Evolutionary conservation across 2,113 vertebrate species (phyloP), one percentile per base, ranked within the genome.

Genomic region (Macheiramphus alcinus): DNA sequence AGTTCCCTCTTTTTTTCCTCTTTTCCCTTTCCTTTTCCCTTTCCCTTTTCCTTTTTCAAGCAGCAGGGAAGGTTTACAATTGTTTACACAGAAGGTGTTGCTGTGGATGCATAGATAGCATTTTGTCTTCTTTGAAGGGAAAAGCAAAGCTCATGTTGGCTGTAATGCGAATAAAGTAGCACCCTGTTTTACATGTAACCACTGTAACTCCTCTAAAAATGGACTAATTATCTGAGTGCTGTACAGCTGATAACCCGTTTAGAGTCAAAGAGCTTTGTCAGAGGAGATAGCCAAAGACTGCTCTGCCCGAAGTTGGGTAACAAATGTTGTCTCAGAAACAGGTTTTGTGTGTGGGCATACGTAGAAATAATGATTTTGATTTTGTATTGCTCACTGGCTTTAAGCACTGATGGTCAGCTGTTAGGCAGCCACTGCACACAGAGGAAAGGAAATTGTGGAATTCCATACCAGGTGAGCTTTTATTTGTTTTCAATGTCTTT

Each of bases 1-100:
- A 4, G 2, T 90, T 34, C 45, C 9, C 0, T 38, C 5, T 18
- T 56, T 43, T 40, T 7, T 0, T 4, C 10, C 6, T 3, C 9
- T 38, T 81, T 72, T 16, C 7, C 4, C 27, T 61, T 53, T 12
- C 9, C 29, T 11, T 55, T 55, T 55, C 9, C 16, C 7, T 43
- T 68, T 48, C 3, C 4, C 3, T 38, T 55, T 74, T 27, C 1
- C 3, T 58, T 71, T 88, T 70, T 45, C 19, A 66, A 82, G 21
- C 7, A 73, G 5, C 4, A 52, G 19, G 11, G 31, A 65, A 75
- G 47, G 4, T 59, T 50, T 65, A 14, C 10, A 34, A n/a, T 7
- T 47, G 5, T 43, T 76, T 65, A 48, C 48, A 42, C 7, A 40
- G 16, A 38, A 50, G 11, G 1, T 68, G 6, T 25, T 68, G 7